Percentiles rank a stretch among this genome's conserved stretches.
Conservation (phyloP, 2,888 invertebrate species). For the Lingula anatina region DNA sequence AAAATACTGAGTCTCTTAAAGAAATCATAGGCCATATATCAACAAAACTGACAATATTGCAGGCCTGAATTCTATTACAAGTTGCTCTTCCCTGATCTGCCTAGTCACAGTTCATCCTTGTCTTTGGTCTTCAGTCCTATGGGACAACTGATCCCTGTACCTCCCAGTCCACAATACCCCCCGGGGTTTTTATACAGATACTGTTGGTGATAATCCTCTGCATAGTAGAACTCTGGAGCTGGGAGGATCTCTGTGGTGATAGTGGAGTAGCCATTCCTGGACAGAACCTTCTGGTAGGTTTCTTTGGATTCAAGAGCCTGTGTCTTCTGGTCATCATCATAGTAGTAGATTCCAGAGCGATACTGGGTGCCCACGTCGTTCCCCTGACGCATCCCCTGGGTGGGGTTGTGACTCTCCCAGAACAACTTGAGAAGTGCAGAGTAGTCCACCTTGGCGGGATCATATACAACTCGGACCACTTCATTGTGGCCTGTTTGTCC, state of each 20-base stretch:
- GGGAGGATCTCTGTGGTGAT: conserved; percentile 22
- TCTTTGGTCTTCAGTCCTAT: no score
- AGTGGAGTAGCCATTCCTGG: conserved; percentile 3
- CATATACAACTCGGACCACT: conserved; percentile 24
- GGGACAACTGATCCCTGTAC: conserved; percentile 19
- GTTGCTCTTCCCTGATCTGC: no score
- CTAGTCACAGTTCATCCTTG: no score
- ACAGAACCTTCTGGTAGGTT: conserved; percentile 13
- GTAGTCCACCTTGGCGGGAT: conserved; percentile 14
- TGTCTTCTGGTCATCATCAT: conserved; percentile 11
- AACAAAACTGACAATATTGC: background rate
- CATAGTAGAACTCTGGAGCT: conserved; percentile 18
- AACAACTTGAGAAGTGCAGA: conserved; percentile 16
- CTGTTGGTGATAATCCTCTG: conserved; percentile 29
- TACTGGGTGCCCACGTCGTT: conserved; percentile 24
- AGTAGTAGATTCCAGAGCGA: conserved; percentile 17
- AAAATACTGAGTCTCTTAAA: no score
- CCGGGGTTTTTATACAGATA: conserved; percentile 25
- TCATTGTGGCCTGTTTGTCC: conserved; percentile 23
- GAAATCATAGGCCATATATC: background rate
- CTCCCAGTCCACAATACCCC: conserved; percentile 24
- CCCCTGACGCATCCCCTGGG: conserved; percentile 20
- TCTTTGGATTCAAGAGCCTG: conserved; percentile 10
- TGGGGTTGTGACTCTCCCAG: conserved; percentile 29
- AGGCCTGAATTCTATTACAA: no score